Conservation (phyloP, 1,140 invertebrate genomes). For the Drosophila ogumai region DNA sequence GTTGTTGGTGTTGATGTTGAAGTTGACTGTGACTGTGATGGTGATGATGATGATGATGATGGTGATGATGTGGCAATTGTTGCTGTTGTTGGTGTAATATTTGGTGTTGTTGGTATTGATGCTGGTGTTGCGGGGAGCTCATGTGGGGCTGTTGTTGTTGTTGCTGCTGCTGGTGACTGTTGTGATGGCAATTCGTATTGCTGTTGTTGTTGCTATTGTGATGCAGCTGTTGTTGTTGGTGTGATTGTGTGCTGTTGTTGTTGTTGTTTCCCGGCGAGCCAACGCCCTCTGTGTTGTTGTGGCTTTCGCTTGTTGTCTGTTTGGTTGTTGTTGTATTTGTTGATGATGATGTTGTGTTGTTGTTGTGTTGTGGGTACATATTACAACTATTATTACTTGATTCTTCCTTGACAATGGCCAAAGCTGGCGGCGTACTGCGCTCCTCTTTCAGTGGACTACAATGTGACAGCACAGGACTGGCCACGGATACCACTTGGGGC, state of each 20-base stretch:
- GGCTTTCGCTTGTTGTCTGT: slow-evolving; percentile 67
- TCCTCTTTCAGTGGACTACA: slow-evolving; percentile 87
- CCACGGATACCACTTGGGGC: slow-evolving; percentile 84
- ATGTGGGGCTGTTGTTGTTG: slow-evolving; percentile 61
- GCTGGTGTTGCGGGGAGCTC: slow-evolving; percentile 72
- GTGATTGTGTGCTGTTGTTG: slow-evolving; percentile 73
- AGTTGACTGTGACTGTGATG: slow-evolving; percentile 75
- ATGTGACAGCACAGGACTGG: slow-evolving; percentile 85
- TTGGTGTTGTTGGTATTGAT: slow-evolving; percentile 81
- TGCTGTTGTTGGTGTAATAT: slow-evolving; percentile 84
- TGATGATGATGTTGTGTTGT: slow-evolving; percentile 75
- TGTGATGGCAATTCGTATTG: slow-evolving; percentile 75
- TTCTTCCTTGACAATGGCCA: slow-evolving; percentile 90
- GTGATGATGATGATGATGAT: slow-evolving; percentile 83
- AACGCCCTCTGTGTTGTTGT: slow-evolving; percentile 65
- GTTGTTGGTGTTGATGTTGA: slow-evolving; percentile 42
- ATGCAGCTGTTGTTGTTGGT: slow-evolving; percentile 74
- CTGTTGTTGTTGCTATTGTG: slow-evolving; percentile 65
- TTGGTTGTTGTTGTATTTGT: slow-evolving; percentile 69
- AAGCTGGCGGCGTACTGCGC: slow-evolving; percentile 86
- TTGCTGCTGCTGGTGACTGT: slow-evolving; percentile 73
- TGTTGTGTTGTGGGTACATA: slow-evolving; percentile 87
- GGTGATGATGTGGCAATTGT: slow-evolving; percentile 73
- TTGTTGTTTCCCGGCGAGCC: slow-evolving; percentile 62
- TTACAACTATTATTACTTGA: slow-evolving; percentile 89